A percentile compares a stretch with the other conserved stretches of the same genome.
phyloP scores from a whole-genome alignment of 2,888 invertebrate species.

The Caenorhabditis japonica region DNA sequence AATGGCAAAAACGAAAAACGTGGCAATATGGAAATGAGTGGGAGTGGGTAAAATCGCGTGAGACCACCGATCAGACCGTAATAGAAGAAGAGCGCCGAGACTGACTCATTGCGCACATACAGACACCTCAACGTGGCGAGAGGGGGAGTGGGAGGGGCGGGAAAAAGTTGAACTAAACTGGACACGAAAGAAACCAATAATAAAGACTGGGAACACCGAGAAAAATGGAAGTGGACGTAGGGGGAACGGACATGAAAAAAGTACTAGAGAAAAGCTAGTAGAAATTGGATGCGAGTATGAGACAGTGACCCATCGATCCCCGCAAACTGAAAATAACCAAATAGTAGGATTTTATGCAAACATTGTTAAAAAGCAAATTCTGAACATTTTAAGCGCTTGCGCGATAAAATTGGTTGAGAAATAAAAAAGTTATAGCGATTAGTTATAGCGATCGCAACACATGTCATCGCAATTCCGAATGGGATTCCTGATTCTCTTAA shows the following conservation, averaged over 20 bases:
- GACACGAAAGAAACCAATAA: conserved; percentile 35
- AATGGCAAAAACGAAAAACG: neutral
- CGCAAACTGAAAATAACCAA: too few species aligned
- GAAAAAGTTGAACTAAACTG: conserved; percentile 5
- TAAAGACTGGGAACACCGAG: conserved; percentile 21
- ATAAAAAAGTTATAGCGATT: too few species aligned
- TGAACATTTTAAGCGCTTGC: too few species aligned
- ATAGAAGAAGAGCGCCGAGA: conserved; percentile 1
- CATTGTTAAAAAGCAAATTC: too few species aligned
- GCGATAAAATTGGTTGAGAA: too few species aligned
- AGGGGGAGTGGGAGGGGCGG: conserved; percentile 1
- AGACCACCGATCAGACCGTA: conserved; percentile 5
- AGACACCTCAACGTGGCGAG: neutral
- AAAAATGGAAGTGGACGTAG: neutral
- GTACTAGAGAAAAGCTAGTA: too few species aligned
- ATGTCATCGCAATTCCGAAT: too few species aligned
- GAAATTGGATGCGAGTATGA: too few species aligned
- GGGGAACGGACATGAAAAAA: neutral
- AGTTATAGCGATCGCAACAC: too few species aligned
- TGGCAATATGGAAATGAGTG: conserved; percentile 27
- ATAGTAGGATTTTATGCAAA: too few species aligned
- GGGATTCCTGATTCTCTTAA: too few species aligned
- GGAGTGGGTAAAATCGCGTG: conserved; percentile 3
- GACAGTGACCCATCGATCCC: too few species aligned
- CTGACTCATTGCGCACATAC: conserved; percentile 48